Evolutionary conservation across 2,888 invertebrate species (phyloP), one percentile per base, ranked within the genome.

Genomic region (Hirtodrosophila trivittata): DNA sequence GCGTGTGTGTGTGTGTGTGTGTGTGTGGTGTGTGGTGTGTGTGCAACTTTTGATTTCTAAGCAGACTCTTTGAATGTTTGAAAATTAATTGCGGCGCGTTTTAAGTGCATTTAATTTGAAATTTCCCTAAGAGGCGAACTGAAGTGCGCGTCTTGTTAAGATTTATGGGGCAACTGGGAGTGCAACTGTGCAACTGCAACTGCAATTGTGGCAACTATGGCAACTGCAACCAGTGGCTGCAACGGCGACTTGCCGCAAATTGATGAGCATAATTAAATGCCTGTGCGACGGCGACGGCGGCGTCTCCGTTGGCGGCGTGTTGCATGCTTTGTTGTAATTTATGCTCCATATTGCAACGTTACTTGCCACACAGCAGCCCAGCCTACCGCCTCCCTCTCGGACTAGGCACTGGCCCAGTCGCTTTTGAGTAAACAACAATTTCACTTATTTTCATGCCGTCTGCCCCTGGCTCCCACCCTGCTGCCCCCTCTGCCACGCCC

Each of bases 241-340:
- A 5, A 25, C 38, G 35, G n/a, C 41, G 10, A 45, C 59, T 35
- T 43, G 43, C 77, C 67, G 77, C 74, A 76, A 86, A 86, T 82
- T 82, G 81, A 82, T 82, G 81, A 77, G 86, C 81, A 86, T 82
- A 82, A 82, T 82, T 82, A 82, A 82, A 86, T 81, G 81, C 65
- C 69, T 63, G 68, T n/a, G 73, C 76, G 75, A 63, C 65, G 75
- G 65, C 41, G 18, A 37, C 49, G 8, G 1, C 18, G 41, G 10
- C 30, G 42, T 45, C 43, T 33, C 33, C 54, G 54, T 54, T 50
- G 55, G 45, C 50, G 46, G 68, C 46, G 66, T 63, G 70, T 84
- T 81, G 78, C 78, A 78, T 86, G 80, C 80, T 67, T 70, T 78
- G 84, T 80, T 84, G 86, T 86, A 83, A 83, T 86, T 81, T 81